Conservation (phyloP, 2,888 invertebrate genomes). For the Pammene fasciana region DNA sequence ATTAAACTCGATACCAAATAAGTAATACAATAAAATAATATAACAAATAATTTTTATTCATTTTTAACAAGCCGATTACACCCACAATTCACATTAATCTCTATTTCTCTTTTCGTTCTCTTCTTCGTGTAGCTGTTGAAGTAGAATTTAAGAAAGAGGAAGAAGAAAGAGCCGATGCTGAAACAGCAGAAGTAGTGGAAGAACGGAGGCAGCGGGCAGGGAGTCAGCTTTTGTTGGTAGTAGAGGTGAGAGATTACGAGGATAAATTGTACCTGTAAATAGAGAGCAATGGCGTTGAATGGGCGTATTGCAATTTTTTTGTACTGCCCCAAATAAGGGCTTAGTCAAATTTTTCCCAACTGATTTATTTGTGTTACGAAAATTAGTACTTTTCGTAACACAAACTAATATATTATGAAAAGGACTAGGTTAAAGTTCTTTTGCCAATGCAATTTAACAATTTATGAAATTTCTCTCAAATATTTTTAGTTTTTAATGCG, state of each 20-base stretch:
- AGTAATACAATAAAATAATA: neutral
- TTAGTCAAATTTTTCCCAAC: too few relatives aligned
- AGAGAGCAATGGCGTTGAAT: neutral
- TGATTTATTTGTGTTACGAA: too few relatives aligned
- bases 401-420: too few relatives aligned
- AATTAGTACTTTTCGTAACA: too few relatives aligned
- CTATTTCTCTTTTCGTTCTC: conserved; percentile 43
- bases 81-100: conserved; percentile 31
- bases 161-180: conserved; percentile 84
- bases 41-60: neutral
- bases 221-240: conserved; percentile 71
- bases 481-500: too few relatives aligned
- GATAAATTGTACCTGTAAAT: conserved; percentile 72
- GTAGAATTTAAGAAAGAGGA: conserved; percentile 87
- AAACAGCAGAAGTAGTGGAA: conserved; percentile 82
- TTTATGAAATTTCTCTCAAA: too few relatives aligned
- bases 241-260: conserved; percentile 68
- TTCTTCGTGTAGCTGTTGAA: conserved; percentile 61
- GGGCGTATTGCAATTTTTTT: too few relatives aligned
- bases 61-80: neutral
- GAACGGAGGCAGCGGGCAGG: conserved; percentile 74
- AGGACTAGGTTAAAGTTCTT: too few relatives aligned
- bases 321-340: too few relatives aligned
- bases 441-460: too few relatives aligned
- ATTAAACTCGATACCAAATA: too few relatives aligned